These are phyloP conservation scores for Oxycera nigricornis DNA, from an alignment of 2,888 invertebrate species.

Conservation along the genomic window DNA sequence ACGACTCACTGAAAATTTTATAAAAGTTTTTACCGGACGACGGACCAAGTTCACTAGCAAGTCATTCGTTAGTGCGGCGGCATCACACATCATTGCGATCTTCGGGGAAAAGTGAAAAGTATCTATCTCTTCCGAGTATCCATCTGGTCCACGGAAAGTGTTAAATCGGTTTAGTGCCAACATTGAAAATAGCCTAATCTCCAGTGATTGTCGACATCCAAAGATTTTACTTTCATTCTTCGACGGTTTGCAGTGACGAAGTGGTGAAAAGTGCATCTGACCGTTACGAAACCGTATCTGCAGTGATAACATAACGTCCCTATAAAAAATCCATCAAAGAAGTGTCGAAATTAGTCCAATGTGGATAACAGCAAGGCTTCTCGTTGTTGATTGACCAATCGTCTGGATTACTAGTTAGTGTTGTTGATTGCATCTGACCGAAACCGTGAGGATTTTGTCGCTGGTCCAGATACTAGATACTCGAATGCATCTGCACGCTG, in stretches of 20 bases:
- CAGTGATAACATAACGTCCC: no score
- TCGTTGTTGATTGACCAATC: not conserved
- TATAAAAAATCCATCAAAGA: not conserved
- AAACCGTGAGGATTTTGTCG: not conserved
- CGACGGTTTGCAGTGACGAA: no score
- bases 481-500: not conserved
- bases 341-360: not conserved
- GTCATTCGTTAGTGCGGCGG: conserved; percentile 40
- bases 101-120: no score
- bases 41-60: conserved; percentile 45
- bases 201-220: no score
- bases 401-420: not conserved
- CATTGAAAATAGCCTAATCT: not conserved
- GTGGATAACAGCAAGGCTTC: not conserved
- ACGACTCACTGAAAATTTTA: conserved; percentile 22
- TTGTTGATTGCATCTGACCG: not conserved
- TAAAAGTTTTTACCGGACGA: conserved; percentile 43
- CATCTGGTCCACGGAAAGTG: not conserved
- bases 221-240: no score
- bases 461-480: not conserved
- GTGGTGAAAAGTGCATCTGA: not conserved
- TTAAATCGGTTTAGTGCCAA: not conserved
- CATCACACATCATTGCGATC: not conserved
- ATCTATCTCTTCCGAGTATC: not conserved
- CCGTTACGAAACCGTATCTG: not conserved